Evolutionary conservation across 2,113 vertebrate species (phyloP), one percentile per base, ranked within the genome.

Genomic region (Marmota flaviventris): DNA sequence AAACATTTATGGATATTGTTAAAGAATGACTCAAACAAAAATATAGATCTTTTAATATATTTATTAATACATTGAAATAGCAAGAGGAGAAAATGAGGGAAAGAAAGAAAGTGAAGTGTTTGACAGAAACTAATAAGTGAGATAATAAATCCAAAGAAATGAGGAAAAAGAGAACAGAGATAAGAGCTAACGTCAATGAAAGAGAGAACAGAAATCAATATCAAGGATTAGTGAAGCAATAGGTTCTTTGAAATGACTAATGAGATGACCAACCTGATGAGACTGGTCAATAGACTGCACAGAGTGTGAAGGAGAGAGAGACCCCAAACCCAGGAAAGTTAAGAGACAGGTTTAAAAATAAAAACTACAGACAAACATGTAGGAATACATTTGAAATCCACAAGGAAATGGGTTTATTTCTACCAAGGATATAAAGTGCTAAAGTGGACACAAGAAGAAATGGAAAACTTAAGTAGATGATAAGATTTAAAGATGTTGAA

Each of bases 121-220:
- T 48, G 56, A 69, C 42, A 77, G 39, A 79, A 88, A 29, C 20
- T 63, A 85, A 88, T 79, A 83, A 81, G 42, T 81, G 63, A 79
- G 85, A 34, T 70, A 56, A 77, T 61, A 94, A 95, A 56, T 89
- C 69, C 81, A 27, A 72, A 79, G 83, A 93, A 85, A 77, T 42
- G 37, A 37, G 78, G 42, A 73, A 77, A 89, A 88, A 34, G 34
- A 53, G 27, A 78, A 56, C 14, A 77, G 69, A 92, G 89, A 67
- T 75, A 73, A 83, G 48, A 69, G 42, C 39, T 89, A 42, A 85
- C 89, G 51, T 69, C 61, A 56, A 75, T 63, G 63, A 89, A 72
- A 39, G 4, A 51, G 24, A 89, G 89, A 73, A 51, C 75, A 56
- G 76, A 85, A 78, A 92, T 92, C 75, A 90, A 17, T 61, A 37